Conservation (phyloP, 2,113 vertebrate genomes). For the Hoplias malabaricus region DNA sequence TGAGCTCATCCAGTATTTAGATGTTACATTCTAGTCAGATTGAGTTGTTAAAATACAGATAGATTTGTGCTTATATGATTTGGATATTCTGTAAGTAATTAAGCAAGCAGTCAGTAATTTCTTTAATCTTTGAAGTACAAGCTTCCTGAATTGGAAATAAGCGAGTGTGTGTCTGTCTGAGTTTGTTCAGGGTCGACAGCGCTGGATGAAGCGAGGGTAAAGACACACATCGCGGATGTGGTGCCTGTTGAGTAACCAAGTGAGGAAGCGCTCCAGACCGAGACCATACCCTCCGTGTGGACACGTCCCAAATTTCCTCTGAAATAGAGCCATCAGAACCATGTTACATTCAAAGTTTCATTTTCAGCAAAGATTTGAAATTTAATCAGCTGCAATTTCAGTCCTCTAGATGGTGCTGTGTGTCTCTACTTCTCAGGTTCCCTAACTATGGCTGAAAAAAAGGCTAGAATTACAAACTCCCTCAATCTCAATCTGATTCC, state of each 20-base stretch:
- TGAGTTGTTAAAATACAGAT: no score
- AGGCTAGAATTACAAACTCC: no score
- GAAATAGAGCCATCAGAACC: conserved; percentile 33
- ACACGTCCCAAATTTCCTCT: conserved; percentile 93
- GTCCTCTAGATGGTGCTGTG: conserved; percentile 87
- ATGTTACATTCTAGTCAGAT: no score
- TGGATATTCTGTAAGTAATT: background rate
- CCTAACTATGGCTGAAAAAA: no score
- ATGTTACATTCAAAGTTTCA: background rate
- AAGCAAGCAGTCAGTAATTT: background rate
- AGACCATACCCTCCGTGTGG: conserved; percentile 94
- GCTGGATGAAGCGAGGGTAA: conserved; percentile 94
- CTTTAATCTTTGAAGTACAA: no score
- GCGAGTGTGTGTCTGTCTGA: background rate
- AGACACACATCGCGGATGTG: conserved; percentile 95
- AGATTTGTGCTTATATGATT: no score
- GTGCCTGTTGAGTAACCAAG: conserved; percentile 92
- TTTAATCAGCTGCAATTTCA: no score
- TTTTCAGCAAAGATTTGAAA: conserved; percentile 75
- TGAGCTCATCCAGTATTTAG: no score
- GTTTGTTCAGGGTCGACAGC: conserved; percentile 81
- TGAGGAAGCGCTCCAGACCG: conserved; percentile 93
- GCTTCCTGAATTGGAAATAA: background rate
- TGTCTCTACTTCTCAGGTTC: no score
- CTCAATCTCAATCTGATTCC: no score